Conservation (phyloP, 2,797 vertebrate genomes). For the Cynopterus sphinx region DNA sequence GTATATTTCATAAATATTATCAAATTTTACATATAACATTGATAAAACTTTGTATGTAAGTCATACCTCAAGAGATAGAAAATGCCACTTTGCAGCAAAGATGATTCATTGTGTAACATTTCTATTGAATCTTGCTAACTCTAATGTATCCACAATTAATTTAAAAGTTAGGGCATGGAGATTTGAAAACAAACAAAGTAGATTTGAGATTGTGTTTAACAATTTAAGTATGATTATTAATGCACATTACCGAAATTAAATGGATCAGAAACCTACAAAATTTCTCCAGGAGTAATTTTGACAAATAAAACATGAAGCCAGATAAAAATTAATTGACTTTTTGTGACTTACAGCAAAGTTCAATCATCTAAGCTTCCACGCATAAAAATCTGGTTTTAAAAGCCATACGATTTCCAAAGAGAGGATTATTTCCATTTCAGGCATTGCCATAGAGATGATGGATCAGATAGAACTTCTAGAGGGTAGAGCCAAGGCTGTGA, state of each 20-base stretch:
- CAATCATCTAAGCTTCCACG: neutral
- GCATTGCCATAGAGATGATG: neutral
- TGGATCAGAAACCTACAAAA: neutral
- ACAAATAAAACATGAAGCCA: neutral
- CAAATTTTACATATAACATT: neutral
- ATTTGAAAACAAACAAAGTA: neutral
- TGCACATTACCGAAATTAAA: neutral
- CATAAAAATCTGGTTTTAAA: neutral
- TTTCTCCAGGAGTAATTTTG: neutral
- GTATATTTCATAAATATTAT: neutral
- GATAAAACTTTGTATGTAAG: neutral
- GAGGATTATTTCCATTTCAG: neutral
- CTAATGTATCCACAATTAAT: neutral
- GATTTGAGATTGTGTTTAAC: neutral
- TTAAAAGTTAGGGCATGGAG: neutral
- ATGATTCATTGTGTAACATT: neutral
- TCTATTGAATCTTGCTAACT: neutral
- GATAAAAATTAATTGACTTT: neutral
- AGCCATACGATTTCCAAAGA: neutral
- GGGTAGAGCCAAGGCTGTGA: no score
- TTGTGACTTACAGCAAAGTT: neutral
- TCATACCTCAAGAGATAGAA: neutral
- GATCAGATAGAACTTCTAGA: neutral
- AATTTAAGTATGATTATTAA: neutral
- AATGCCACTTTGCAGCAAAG: neutral